Conservation (phyloP, 2,888 invertebrate species). For the Napeogenes sylphis region DNA sequence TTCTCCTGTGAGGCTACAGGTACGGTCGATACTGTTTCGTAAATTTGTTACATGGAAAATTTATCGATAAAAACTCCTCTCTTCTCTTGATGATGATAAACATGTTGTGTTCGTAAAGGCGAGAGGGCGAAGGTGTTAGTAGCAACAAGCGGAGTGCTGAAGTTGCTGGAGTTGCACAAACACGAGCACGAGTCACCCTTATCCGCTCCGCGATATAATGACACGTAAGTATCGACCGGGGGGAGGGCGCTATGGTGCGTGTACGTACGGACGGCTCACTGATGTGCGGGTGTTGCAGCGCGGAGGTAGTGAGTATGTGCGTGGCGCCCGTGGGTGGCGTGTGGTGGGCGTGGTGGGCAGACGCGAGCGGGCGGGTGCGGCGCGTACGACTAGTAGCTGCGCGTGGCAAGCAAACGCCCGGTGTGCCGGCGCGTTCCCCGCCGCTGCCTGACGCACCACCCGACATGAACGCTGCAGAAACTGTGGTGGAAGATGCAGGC, state of each 20-base stretch:
- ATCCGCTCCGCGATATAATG: constrained; percentile 23
- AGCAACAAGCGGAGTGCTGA: constrained; percentile 79
- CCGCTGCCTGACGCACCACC: constrained; percentile 26
- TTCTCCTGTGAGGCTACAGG: constrained; percentile 77
- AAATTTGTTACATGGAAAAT: no score
- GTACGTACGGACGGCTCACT: neutral
- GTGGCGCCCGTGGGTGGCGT: constrained; percentile 43
- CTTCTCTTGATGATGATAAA: neutral
- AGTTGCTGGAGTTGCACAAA: constrained; percentile 80
- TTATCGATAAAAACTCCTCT: neutral
- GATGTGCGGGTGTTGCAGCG: constrained; percentile 22
- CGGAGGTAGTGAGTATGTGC: constrained; percentile 46
- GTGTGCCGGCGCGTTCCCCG: constrained; percentile 22
- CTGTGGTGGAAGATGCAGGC: constrained; percentile 56
- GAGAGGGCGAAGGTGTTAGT: constrained; percentile 80
- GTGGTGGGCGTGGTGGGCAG: constrained; percentile 64
- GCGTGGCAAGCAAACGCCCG: constrained; percentile 32
- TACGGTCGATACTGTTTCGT: constrained; percentile 23
- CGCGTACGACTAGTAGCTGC: constrained; percentile 31
- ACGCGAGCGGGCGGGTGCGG: constrained; percentile 43
- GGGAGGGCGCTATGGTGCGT: neutral
- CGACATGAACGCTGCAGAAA: constrained; percentile 21
- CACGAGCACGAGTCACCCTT: constrained; percentile 44
- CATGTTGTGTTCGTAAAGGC: constrained; percentile 50
- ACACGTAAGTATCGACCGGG: neutral